Conservation (phyloP, 2,888 invertebrate species). For the Coenonympha arcania region DNA sequence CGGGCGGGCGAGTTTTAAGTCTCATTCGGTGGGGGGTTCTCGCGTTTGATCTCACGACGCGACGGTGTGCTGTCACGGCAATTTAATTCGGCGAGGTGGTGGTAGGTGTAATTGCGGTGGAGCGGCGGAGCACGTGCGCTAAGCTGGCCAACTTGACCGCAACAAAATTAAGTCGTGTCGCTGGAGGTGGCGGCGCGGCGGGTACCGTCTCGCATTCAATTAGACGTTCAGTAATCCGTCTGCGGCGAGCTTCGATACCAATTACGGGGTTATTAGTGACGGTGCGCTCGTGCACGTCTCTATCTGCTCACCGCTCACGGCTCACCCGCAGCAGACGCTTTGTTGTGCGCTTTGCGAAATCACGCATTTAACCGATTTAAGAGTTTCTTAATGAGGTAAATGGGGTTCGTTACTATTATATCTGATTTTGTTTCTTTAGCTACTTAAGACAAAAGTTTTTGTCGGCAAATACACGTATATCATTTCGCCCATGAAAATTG, state of each 20-base stretch:
- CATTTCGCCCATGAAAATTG: no score
- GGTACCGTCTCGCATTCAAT: conserved; percentile 71
- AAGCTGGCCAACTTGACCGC: conserved; percentile 65
- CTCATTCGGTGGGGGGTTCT: conserved; percentile 42
- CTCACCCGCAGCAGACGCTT: no score
- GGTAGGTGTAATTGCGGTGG: conserved; percentile 54
- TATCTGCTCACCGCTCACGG: conserved; percentile 40
- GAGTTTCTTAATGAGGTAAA: no score
- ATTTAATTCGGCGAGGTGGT: conserved; percentile 62
- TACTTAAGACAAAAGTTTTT: no score
- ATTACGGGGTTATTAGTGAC: conserved; percentile 72
- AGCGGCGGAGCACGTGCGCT: conserved; percentile 56
- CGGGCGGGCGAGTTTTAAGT: conserved; percentile 50
- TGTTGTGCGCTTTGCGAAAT: conserved; percentile 25
- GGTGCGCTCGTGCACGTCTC: conserved; percentile 50
- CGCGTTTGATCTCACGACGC: conserved; percentile 60
- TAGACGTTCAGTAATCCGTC: conserved; percentile 73
- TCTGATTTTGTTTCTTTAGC: no score
- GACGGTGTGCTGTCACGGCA: conserved; percentile 45
- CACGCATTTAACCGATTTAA: conserved; percentile 12
- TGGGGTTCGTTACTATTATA: no score
- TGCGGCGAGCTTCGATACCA: conserved; percentile 73
- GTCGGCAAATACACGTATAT: no score
- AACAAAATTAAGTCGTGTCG: conserved; percentile 57
- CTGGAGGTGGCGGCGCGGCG: conserved; percentile 42